Evolutionary conservation across 1,140 invertebrate species (phyloP), one percentile per base, ranked within the genome.

Genomic region (Antheraea pernyi): DNA sequence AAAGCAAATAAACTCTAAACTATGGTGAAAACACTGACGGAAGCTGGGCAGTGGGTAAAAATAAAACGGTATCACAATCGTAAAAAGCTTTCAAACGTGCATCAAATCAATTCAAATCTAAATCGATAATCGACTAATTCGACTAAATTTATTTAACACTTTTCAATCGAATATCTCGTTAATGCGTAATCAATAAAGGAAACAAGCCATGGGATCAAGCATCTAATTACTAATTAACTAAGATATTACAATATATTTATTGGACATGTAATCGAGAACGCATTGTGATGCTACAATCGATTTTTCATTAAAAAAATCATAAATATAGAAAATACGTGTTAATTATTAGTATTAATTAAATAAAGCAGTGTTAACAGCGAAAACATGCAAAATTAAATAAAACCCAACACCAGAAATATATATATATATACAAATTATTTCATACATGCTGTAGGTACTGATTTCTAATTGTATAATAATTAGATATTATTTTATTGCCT

Each of bases 41-140:
- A 78, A 79, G 81, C 75, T 59, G 70, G 69, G 70, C 48, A 71
- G 64, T 46, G 78, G 78, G 76, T 71, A 72, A 89, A 30, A 91
- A 89, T 86, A 90, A 91, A 91, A 90, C 86, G 87, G 83, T 86
- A 89, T 90, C 89, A 91, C 89, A 91, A 91, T 91, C 89, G 86
- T 91, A 75, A 69, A 90, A 91, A 90, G 89, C 89, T 91, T 91
- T 91, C 88, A 91, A 89, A 91, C 89, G 87, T 91, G 88, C 79
- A 79, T 58, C 64, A 69, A 71, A 63, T 65, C 65, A 63, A 36
- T 11, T 42, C 39, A 59, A 10, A 48, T 67, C n/a, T 16, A 16
- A 63, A 30, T 30, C 61, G n/a, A 42, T 19, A 19, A 48, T 65
- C 39, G 42, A 65, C 42, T 48, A 65, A 22, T 53, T 65, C 42